Base-by-base conservation (phyloP, 2,888 invertebrate species). In the Xestoiulus laeticollis region DNA sequence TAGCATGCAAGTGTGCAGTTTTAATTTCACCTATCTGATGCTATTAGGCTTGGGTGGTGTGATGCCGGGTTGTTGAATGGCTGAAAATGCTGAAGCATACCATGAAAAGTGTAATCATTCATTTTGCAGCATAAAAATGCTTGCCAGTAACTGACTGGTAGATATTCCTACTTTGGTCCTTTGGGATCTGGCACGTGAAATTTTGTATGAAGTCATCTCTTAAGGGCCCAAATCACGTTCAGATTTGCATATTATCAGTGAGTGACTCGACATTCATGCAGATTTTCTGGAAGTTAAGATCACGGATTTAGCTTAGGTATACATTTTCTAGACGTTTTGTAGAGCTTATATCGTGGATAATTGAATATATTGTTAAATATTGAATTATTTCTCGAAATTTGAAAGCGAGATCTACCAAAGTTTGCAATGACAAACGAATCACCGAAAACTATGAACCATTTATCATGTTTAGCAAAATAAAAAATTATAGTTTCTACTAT, bases 221-320 rank as follows among this genome's bases (percentile, higher is more conserved):
- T 10, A 30, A 14, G 78, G 78, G 12, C 14, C 78, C 14, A 78
- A 78, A 26, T 3, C 12, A 78, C 6, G 6, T 78, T 78, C 30
- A 68, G 68, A 78, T 78, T 78, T 78, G 78, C 78, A 78, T 30
- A 78, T 78, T 78, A 78, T 30, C 26, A 10, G 78, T 78, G 30
- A 12, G 38, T 0, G 38, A 38, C 38, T 38, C 38, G 38, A 38
- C 38, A 38, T 38, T 8, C 38, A 38, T 8, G 38, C 38, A 38
- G 38, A 38, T 38, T 38, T 38, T 38, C 38, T 38, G 38, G 1
- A 5, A 38, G 38, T 8, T 38, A 38, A 38, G 2, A 38, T 8
- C 38, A 8, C 38, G 8, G 38, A 8, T 38, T 38, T 38, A 38
- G 38, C 38, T 38, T 38, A 38, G 38, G 5, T 38, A 38, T 38